Percentiles rank a stretch among this genome's conserved stretches.
Conservation (phyloP, 2,113 vertebrate species). For the Forbesichthys agassizii region DNA sequence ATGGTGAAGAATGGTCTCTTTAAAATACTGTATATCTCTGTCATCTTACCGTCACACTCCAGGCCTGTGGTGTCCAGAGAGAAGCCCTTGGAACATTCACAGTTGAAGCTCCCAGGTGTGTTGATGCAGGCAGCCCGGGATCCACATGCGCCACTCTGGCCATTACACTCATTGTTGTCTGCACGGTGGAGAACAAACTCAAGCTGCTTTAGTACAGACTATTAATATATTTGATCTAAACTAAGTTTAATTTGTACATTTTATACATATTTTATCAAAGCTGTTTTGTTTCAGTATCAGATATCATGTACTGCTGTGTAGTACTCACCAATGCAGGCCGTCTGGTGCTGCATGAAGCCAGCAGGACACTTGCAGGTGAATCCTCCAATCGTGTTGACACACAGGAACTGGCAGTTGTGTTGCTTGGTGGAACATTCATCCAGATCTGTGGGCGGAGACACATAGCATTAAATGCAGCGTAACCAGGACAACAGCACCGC, state of each 20-base stretch:
- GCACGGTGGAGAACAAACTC: neutral
- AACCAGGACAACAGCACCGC: neutral
- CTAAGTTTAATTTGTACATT: too few species aligned
- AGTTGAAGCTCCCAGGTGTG: slow-evolving; percentile 88
- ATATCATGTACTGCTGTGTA: too few species aligned
- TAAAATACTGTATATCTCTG: neutral
- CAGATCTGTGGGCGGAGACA: slow-evolving; percentile 76
- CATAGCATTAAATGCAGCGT: neutral
- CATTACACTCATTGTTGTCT: slow-evolving; percentile 90
- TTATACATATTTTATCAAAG: too few species aligned
- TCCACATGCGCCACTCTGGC: slow-evolving; percentile 81
- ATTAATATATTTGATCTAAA: too few species aligned
- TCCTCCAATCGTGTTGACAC: slow-evolving; percentile 87
- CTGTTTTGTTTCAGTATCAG: too few species aligned
- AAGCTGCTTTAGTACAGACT: neutral
- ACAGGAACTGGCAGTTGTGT: slow-evolving; percentile 97
- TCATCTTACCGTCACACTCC: slow-evolving; percentile 85
- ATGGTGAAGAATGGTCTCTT: too few species aligned
- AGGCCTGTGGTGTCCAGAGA: slow-evolving; percentile 80
- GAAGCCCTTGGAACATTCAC: slow-evolving; percentile 91
- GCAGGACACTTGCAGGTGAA: slow-evolving; percentile 92
- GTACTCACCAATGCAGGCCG: slow-evolving; percentile 88
- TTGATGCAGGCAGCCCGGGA: slow-evolving; percentile 85
- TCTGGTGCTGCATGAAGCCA: slow-evolving; percentile 91
- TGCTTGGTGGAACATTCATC: slow-evolving; percentile 93